Base-by-base conservation (phyloP, 1,140 invertebrate genomes). In the Drosophila watanabei region DNA sequence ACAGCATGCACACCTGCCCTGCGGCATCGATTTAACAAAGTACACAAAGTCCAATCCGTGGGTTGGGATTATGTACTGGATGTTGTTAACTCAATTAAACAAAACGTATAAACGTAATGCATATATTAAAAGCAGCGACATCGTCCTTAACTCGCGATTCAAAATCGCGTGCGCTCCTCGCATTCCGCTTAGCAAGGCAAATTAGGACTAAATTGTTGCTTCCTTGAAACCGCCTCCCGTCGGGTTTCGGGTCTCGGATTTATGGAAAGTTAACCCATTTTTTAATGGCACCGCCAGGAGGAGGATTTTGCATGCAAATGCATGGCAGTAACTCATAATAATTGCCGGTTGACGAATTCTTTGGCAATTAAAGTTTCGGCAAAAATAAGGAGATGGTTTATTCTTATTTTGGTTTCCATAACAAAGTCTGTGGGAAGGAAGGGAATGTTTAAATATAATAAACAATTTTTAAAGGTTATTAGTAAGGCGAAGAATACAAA, bases 1-100 rank as follows among this genome's bases (percentile, higher is more conserved):
- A 32, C 68, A 71, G 68, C 68, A 71, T 71, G 68, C 68, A 71
- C 63, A 71, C 63, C 63, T 71, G 68, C 64, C 57, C 33, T 39
- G 37, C 4, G 41, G 24, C 68, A 71, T 71, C 68, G 68, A 71
- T 71, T 71, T 71, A 71, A 71, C 68, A 71, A 71, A 71, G 49
- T 71, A 28, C 49, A 46, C 45, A 69, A 70, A 54, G 62, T 46
- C 63, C 58, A 9, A 9, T 13, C 24, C 24, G 24, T 20, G 30
- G 24, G 32, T 16, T 37, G 63, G 48, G 28, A 56, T 54, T 28
- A 56, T 54, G n/a, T 16, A 45, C 63, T 43, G 39, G 24, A 69
- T 56, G 68, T 71, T 69, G 63, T 71, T 71, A 71, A 71, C 68
- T 71, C 68, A 69, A 71, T 71, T 71, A 71, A 71, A 71, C 68